phyloP scores from a whole-genome alignment of 2,113 vertebrate genomes.

The Corythaixoides concolor region DNA sequence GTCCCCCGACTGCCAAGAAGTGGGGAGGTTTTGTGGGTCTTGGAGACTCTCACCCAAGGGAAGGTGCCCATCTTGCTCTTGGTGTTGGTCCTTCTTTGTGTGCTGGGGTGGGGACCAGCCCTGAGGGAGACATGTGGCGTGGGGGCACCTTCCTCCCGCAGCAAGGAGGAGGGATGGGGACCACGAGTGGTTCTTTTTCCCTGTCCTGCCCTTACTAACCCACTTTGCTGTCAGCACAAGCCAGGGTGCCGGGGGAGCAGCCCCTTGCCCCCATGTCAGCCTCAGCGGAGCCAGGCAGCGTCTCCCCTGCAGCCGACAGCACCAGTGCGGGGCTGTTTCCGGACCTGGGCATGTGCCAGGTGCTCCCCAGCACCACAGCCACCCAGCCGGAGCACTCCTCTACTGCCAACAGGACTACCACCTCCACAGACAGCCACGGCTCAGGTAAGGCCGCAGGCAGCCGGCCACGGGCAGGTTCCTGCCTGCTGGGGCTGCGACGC shows the following conservation, averaged over 20 bases:
- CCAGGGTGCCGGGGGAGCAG: not conserved
- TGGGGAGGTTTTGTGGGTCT: not conserved
- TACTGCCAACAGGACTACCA: fast-evolving
- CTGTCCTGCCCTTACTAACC: not conserved
- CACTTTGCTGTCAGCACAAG: not conserved
- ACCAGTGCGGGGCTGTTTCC: not conserved
- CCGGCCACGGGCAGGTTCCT: not conserved
- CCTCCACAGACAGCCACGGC: not conserved
- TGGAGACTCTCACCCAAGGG: fast-evolving
- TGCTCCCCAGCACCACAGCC: fast-evolving
- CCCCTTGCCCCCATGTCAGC: not conserved
- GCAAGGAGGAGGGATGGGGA: not conserved
- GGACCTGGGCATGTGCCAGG: not conserved
- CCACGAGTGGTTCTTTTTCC: not conserved
- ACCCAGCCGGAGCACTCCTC: fast-evolving
- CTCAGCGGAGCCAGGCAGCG: not conserved
- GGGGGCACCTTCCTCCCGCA: not conserved
- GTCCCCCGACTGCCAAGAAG: not conserved
- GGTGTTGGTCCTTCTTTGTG: fast-evolving
- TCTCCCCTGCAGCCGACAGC: not conserved
- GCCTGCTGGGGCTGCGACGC: not conserved
- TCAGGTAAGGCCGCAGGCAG: not conserved
- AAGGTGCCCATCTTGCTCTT: not conserved
- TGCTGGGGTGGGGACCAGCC: not conserved
- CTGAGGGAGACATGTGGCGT: not conserved